phyloP scores from a whole-genome alignment of 2,888 invertebrate species.

The Meghimatium bilineatum region DNA sequence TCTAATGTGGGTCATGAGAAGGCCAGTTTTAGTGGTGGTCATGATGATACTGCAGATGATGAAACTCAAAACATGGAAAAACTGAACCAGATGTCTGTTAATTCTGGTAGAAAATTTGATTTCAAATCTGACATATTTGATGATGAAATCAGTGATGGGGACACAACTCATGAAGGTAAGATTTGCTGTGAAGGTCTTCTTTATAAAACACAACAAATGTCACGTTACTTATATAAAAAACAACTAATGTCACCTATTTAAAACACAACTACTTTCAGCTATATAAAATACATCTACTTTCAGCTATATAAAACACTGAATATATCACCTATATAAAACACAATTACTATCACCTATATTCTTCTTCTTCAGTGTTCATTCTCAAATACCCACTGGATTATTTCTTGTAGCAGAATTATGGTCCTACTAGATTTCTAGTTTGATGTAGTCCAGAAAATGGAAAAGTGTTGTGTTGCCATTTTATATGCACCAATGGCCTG shows the following conservation, averaged over 20 bases:
- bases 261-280: neutral
- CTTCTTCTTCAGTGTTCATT: no score
- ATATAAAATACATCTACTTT: neutral
- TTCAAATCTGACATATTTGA: constrained; percentile 59
- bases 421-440: no score
- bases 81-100: neutral
- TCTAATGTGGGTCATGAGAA: neutral
- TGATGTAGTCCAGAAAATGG: no score
- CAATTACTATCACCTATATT: neutral
- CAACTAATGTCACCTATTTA: neutral
- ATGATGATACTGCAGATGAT: neutral
- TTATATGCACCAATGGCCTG: no score
- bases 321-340: neutral
- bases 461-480: no score
- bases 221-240: no score
- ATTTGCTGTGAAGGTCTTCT: neutral
- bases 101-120: neutral
- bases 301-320: neutral
- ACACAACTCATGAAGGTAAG: constrained; percentile 8
- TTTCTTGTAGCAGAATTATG: no score
- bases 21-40: neutral
- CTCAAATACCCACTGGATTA: no score
- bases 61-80: neutral
- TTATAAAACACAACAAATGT: neutral
- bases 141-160: constrained; percentile 56